A percentile compares a stretch with the other conserved stretches of the same genome.
phyloP scores from a whole-genome alignment of 2,797 vertebrate species.

The Melopsittacus undulatus region DNA sequence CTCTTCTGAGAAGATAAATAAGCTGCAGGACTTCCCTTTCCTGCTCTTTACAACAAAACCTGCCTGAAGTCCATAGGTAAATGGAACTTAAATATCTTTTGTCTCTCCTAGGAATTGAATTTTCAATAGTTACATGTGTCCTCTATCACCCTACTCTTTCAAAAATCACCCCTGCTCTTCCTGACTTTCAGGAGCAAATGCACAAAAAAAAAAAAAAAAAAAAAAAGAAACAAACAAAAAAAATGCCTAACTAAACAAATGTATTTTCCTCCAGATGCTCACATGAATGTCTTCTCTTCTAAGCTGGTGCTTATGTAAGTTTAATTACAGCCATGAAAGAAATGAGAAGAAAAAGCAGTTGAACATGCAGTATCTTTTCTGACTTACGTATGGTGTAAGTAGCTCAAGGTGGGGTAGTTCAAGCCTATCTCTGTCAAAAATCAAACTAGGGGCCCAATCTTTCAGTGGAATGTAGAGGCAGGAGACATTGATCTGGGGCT shows the following conservation, averaged over 20 bases:
- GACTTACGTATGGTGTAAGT: neutral
- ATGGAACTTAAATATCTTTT: neutral
- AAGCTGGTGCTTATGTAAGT: neutral
- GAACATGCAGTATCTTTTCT: neutral
- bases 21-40: neutral
- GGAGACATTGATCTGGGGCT: neutral
- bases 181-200: neutral
- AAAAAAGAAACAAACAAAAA: no score
- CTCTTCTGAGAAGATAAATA: neutral
- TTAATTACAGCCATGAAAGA: neutral
- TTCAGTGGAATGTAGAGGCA: neutral
- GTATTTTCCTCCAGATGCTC: neutral
- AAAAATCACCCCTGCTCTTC: neutral
- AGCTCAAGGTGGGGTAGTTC: neutral
- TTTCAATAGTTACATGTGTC: neutral
- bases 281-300: neutral
- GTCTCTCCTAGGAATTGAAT: neutral
- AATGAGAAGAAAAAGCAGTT: neutral
- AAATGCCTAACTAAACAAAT: neutral
- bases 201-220: neutral
- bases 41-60: neutral
- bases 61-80: neutral
- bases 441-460: neutral
- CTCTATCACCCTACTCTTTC: neutral
- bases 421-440: neutral